Conservation (phyloP, 2,113 vertebrate species). For the Mola mola region DNA sequence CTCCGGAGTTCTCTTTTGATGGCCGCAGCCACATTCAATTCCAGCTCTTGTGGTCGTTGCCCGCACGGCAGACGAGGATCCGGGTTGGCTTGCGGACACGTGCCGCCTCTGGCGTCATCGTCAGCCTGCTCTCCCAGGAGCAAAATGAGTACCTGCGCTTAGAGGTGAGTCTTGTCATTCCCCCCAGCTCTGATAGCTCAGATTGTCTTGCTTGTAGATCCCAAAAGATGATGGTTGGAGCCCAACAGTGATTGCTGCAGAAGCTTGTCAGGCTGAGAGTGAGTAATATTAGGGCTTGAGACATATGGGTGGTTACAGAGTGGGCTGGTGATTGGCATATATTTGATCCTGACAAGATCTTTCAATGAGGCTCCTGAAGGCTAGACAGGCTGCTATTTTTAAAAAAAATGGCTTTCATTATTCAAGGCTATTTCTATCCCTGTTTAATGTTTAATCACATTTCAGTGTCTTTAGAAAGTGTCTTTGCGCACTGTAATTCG, state of each 20-base stretch:
- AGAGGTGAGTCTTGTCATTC: conserved; percentile 81
- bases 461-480: not conserved
- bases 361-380: conserved; percentile 35
- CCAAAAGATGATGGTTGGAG: conserved; percentile 45
- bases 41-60: conserved; percentile 79
- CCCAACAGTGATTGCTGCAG: conserved; percentile 50
- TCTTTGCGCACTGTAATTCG: conserved; percentile 3
- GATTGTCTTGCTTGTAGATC: conserved; percentile 59
- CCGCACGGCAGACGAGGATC: conserved; percentile 77
- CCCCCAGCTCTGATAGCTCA: conserved; percentile 46
- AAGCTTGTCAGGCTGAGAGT: conserved; percentile 63
- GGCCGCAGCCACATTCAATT: conserved; percentile 85
- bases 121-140: conserved; percentile 80
- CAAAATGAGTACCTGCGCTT: conserved; percentile 87
- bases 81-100: conserved; percentile 85
- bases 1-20: conserved; percentile 85
- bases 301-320: conserved; percentile 64
- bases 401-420: conserved; percentile 35
- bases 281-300: conserved; percentile 73
- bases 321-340: conserved; percentile 66
- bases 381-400: conserved; percentile 34
- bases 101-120: conserved; percentile 78
- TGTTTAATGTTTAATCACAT: conserved; percentile 25
- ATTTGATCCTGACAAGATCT: conserved; percentile 53
- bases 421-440: conserved; percentile 55